Base-by-base conservation (phyloP, 2,113 vertebrate species). In the Trinectes maculatus region DNA sequence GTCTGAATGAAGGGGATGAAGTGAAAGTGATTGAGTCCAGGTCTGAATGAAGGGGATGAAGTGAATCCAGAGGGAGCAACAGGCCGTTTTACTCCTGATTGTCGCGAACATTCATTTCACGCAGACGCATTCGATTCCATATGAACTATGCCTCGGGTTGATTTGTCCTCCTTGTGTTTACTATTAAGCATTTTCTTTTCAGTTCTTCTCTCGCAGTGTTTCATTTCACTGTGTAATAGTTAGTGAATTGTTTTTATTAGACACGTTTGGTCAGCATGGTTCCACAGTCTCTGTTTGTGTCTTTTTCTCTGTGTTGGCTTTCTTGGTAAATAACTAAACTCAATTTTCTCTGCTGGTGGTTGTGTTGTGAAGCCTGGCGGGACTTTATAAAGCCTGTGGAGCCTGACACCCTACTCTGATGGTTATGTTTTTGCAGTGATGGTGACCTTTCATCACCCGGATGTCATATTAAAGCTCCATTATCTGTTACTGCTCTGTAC, bases 271-370 rank as follows among this genome's bases (percentile, higher is more conserved):
- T 74, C 84, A 79, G 79, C 74, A 46, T 57, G 77, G 47, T 52
- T 82, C 72, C 73, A 21, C 68, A 21, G 55, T 68, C 63, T 58
- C 3, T 37, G 49, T 48, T 28, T 64, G 61, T 66, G 34, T 72
- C 18, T 44, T 5, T 65, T 29, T 62, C 37, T 26, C 65, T 60
- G 42, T 28, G 39, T 53, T 29, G 15, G 31, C 40, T 26, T 31
- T 71, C 71, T 61, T 61, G 29, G 53, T 79, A 85, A 84, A 83
- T 62, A 79, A 60, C 74, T 72, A 36, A 71, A 84, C 54, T 82
- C 71, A 80, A 84, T 91, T 86, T 85, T 84, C 82, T 78, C 83
- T 58, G 83, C 72, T 69, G 83, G 86, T 81, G 82, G 74, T 73
- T 56, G 47, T 25, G 51, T 57, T 51, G 69, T 71, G 82, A 87